A percentile compares a stretch with the other conserved stretches of the same genome.
Conservation (phyloP, 2,113 vertebrate species). For the Gymnorhina tibicen region DNA sequence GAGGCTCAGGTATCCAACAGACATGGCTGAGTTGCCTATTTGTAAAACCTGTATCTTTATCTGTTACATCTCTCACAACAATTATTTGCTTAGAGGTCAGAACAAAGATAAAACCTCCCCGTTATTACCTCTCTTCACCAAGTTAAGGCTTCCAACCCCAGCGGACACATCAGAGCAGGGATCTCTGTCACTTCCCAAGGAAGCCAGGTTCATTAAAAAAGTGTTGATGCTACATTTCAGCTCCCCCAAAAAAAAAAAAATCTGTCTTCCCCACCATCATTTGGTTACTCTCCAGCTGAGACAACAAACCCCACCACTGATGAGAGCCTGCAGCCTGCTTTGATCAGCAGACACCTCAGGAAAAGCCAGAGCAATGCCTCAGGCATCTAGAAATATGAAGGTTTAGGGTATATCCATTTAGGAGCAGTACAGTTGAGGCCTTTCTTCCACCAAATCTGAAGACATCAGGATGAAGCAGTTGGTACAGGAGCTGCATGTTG, state of each 20-base stretch:
- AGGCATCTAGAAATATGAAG: not conserved
- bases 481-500: not conserved
- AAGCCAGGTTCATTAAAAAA: not conserved
- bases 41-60: not conserved
- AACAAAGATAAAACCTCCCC: not conserved
- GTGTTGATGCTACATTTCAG: not conserved
- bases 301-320: not conserved
- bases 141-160: not conserved
- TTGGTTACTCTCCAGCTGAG: not conserved
- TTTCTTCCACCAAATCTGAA: not conserved
- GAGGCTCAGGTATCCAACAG: not conserved
- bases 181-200: not conserved
- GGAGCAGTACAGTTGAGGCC: not conserved
- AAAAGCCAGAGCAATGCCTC: not conserved
- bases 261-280: not conserved
- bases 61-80: not conserved
- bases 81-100: not conserved
- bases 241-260: not conserved
- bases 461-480: not conserved
- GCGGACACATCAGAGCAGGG: not conserved
- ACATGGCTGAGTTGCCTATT: not conserved
- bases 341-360: not conserved
- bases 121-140: not conserved
- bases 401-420: not conserved
- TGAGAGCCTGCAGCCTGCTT: not conserved